Conservation (phyloP, 2,113 vertebrate genomes). For the Nycticorax nycticorax region DNA sequence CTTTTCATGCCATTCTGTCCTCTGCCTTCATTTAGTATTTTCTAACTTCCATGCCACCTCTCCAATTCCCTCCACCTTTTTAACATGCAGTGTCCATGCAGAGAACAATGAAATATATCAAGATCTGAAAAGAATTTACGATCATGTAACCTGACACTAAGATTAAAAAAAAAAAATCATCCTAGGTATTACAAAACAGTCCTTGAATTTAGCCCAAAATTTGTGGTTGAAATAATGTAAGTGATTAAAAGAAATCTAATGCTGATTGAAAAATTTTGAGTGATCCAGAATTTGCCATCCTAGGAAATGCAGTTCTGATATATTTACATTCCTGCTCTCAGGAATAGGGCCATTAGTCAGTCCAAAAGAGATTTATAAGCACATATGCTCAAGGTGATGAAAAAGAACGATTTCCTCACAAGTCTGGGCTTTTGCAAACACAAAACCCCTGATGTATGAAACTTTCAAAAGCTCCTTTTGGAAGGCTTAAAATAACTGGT, state of each 20-base stretch:
- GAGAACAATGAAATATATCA: background rate
- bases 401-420: background rate
- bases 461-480: background rate
- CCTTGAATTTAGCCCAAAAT: background rate
- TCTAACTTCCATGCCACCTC: background rate
- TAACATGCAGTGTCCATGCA: background rate
- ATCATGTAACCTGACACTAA: background rate
- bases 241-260: background rate
- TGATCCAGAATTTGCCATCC: background rate
- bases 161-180: background rate
- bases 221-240: background rate
- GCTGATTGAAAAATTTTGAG: background rate
- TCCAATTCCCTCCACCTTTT: rapidly evolving
- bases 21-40: background rate
- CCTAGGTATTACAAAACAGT: background rate
- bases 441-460: background rate
- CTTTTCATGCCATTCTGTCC: background rate
- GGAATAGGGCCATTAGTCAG: background rate
- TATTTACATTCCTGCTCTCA: background rate
- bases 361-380: background rate
- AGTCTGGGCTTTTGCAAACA: background rate
- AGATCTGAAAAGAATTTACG: background rate
- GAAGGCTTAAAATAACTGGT: background rate
- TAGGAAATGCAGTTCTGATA: background rate
- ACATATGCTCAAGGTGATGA: background rate